These are phyloP conservation scores for Rhineura floridana DNA, from an alignment of 2,113 vertebrate genomes.

Conservation along the genomic window DNA sequence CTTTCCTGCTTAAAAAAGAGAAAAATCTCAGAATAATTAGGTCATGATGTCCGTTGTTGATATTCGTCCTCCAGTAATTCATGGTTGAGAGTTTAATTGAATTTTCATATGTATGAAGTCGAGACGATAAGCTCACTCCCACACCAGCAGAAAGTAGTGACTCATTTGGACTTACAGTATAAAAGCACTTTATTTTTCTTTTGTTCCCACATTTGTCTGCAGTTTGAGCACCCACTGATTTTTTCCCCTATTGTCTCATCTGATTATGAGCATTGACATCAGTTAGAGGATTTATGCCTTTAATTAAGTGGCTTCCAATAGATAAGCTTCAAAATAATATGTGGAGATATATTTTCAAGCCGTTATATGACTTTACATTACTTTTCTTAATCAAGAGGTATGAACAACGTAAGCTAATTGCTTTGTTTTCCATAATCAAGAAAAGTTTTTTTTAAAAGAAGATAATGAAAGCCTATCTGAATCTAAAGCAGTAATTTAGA, in stretches of 20 bases:
- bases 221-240: conserved; percentile 8
- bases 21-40: conserved; percentile 48
- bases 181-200: not conserved
- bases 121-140: conserved; percentile 44
- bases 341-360: conserved; percentile 11
- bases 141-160: conserved; percentile 28
- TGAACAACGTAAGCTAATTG: conserved; percentile 25
- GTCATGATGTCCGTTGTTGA: conserved; percentile 54
- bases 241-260: conserved; percentile 41
- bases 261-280: conserved; percentile 43
- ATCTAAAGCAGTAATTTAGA: not conserved
- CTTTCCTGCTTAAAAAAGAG: conserved; percentile 51
- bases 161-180: conserved; percentile 40
- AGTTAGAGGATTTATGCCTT: conserved; percentile 40
- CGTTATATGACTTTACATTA: conserved; percentile 24
- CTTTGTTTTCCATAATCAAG: conserved; percentile 31
- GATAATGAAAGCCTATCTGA: not conserved
- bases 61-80: conserved; percentile 48
- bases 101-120: conserved; percentile 59
- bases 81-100: conserved; percentile 62
- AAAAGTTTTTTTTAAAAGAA: not conserved
- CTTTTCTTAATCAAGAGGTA: conserved; percentile 28
- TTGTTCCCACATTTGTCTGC: conserved; percentile 31
- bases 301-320: conserved; percentile 37
- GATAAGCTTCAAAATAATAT: conserved; percentile 17